Base-by-base conservation (phyloP, 2,888 invertebrate genomes). In the Agonopterix heracliana region DNA sequence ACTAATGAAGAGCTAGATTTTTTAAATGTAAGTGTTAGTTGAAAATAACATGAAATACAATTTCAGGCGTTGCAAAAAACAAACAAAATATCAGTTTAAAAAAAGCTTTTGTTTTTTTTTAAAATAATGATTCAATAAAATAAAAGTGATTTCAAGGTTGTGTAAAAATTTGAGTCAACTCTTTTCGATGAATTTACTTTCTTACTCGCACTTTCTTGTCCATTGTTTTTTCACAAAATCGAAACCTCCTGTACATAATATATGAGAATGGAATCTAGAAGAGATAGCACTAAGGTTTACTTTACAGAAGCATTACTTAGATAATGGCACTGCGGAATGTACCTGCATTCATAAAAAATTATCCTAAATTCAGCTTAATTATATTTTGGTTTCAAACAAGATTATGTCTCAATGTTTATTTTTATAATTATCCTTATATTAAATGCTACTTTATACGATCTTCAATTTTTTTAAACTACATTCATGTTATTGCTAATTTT, bases 311-410 rank as follows among this genome's bases (percentile, higher is more conserved):
- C 84, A 71, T 76, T 76, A 75, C 79, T 26, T 75, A 84, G 74
- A 74, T 79, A 78, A 81, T 78, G 86, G 87, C 85, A 85, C 88
- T 74, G 83, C 77, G 82, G 84, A 86, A 83, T 81, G 87, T 86
- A 86, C 85, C 84, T 74, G 70, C 78, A 71, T 79, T 78, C 66
- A 84, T 83, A 86, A 83, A 87, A 86, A 87, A 82, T 69, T 87
- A 85, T 72, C 78, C 81, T 87, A 83, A 71, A 12, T 62, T 71
- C 74, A 76, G 74, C 83, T 86, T 86, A 86, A 66, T 60, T 71
- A 70, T 79, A 78, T 61, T 65, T 71, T 73, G 73, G 70, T 78
- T 79, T 80, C 72, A 68, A 86, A 84, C 81, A 74, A 84, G 85
- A 85, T 81, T 81, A 83, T 78, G 76, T 80, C 26, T 26, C 78